Evolutionary conservation across 2,888 invertebrate species (phyloP), one percentile per base, ranked within the genome.

Genomic region (Aleiodes leptofemur): DNA sequence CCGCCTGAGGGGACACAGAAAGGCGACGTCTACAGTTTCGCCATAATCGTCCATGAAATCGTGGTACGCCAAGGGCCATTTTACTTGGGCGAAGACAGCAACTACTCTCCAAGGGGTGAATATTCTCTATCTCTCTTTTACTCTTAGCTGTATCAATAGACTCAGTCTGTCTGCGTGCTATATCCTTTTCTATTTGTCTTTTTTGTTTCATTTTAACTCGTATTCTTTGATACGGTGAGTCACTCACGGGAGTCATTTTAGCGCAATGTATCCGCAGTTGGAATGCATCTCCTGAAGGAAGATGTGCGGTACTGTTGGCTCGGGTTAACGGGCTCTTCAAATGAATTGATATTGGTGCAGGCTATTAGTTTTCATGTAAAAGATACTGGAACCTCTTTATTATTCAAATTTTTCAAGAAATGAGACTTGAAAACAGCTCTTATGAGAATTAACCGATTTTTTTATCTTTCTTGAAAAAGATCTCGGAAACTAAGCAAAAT

Each of bases 21-120:
- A 89, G 98, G 96, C 29, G 98, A 98, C 86, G 95, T 98, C n/a
- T 98, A 98, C 89, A 97, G 97, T 56, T 98, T 98, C 87, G 97
- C 94, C 13, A 96, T 98, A 84, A 96, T 98, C 84, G 95, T 97
- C 86, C 97, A 98, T 86, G 98, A 98, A 90, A 97, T 98, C 83
- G 94, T 96, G 75, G 94, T 95, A 81, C 91, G 98, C 70, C 95
- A 96, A 89, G 98, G 98, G 34, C 95, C 95, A 0, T 98, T 97
- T 88, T 96, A 95, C 91, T 91, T 96, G 69, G 95, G 93, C 78
- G 92, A 93, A 50, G 91, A 91, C 53, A 86, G 90, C 73, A 91
- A 92, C 74, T 91, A 93, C 85, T 90, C 93, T 9, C 94, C 95
- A 11, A 93, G 93, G 92, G 95, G 96, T 96, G 90, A 91, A 91